Evolutionary conservation across 2,113 vertebrate genomes (phyloP), one percentile per base, ranked within the genome.

Genomic region (Suncus etruscus): DNA sequence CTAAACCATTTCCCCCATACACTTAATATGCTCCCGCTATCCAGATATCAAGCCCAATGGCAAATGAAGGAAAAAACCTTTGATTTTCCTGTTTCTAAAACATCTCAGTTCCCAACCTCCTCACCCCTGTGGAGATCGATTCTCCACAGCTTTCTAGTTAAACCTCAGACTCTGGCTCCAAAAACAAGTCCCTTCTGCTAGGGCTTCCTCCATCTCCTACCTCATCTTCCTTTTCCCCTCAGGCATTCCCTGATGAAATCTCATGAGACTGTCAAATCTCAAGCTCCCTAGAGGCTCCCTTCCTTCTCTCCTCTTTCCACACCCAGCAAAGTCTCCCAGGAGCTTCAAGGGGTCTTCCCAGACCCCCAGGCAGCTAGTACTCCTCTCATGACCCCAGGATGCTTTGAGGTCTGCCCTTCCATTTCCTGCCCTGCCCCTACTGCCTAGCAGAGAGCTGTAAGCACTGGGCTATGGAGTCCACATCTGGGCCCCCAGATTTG

Each of bases 1-100:
- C 78, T 90, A 84, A 86, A 93, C 66, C 0, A 12, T 78, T 91
- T 90, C 69, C 70, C 83, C 65, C 65, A 29, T 39, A 50, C 29
- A n/a, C 48, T 86, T 84, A 86, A 39, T 81, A 81, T 73, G 29
- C 61, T 73, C 81, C 68, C 18, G 11, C 58, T 32, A 47, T 47
- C n/a, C 6, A 51, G 70, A 58, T 69, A 74, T 73, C 50, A 76
- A 93, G 72, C 58, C 78, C 58, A 16, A 54, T 61, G 18, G 58
- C 18, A 93, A 92, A 84, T 1, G 18, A 70, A 93, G 27, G 74
- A 82, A 91, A 39, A n/a, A 24, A 70, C 75, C 78, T 6, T 7
- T 63, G 69, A 76, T 66, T 88, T 63, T 58, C 47, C 63, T 61
- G 6, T 11, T 65, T 69, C 82, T 68, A 48, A 85, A 72, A 51